Base-by-base conservation (phyloP, 2,888 invertebrate genomes). In the Balanococcus diminutus region DNA sequence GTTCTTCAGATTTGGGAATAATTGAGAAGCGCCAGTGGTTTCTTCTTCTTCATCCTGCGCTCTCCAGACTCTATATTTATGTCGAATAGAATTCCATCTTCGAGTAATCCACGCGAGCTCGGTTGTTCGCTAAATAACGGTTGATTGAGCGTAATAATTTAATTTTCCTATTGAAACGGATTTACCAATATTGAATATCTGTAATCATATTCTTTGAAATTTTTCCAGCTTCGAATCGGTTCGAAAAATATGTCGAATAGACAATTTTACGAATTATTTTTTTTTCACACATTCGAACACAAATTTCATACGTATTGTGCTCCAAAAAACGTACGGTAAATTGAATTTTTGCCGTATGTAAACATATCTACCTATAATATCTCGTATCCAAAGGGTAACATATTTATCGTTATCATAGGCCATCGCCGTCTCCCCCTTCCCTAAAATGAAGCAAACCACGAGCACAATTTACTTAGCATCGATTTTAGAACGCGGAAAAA, bases 1-100 rank as follows among this genome's bases (percentile, higher is more conserved):
- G 72, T 72, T 72, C 72, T 72, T 72, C 28, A 72, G 72, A 72
- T 72, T 72, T 72, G 72, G 72, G 72, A 72, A 72, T 72, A 72
- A 72, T 72, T 31, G 72, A 72, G 72, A 72, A 72, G 22, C 72
- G 72, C 72, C 72, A 72, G 72, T 72, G 72, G 72, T 72, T 72
- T 72, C 72, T 31, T 16, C 72, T 72, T 72, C 72, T 31, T 16
- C 72, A 31, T 31, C 31, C 22, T 31, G 31, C 72, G 56, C 56
- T 56, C 42, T 9, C 42, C 0, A 42, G 42, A 14, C 56, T 72
- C 31, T 31, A 72, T 28, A 72, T 72, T 72, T 72, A 72, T 31
- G 31, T 28, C 72, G 72, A 72, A 72, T 72, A 72, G 31, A 72
- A 72, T 72, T 72, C 72, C 72, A 72, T 72, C 31, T 72, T 72